phyloP scores from a whole-genome alignment of 2,888 invertebrate species.

The Schizotus pectinicornis region DNA sequence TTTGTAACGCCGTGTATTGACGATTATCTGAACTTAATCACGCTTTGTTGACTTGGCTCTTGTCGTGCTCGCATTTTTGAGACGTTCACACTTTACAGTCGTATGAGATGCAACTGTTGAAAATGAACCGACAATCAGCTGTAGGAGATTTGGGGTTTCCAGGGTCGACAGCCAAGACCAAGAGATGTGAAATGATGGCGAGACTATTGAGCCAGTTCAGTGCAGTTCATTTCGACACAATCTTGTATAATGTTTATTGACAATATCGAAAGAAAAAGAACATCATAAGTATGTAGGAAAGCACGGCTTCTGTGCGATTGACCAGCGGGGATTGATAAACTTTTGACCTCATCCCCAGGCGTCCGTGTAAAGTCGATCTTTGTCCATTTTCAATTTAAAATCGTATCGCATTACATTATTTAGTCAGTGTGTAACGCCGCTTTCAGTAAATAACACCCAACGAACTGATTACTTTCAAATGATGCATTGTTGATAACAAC shows the following conservation, averaged over 20 bases:
- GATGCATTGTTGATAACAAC: slow-evolving; percentile 19
- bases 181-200: not conserved
- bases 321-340: slow-evolving; percentile 43
- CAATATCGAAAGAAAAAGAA: slow-evolving; percentile 8
- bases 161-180: not conserved
- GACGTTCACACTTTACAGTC: not conserved
- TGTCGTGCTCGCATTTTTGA: slow-evolving; percentile 4
- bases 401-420: slow-evolving; percentile 33
- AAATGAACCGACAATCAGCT: too few relatives aligned
- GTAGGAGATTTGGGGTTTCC: not conserved
- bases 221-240: slow-evolving; percentile 30
- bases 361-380: slow-evolving; percentile 45
- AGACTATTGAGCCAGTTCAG: slow-evolving; percentile 15
- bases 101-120: not conserved
- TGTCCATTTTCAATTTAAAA: slow-evolving; percentile 48
- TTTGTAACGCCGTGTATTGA: slow-evolving; percentile 8
- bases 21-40: slow-evolving; percentile 3
- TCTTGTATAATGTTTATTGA: slow-evolving; percentile 6
- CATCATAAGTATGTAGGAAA: slow-evolving; percentile 19
- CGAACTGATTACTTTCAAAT: slow-evolving; percentile 16
- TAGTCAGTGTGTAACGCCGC: slow-evolving; percentile 32
- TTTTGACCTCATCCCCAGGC: slow-evolving; percentile 43
- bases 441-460: slow-evolving; percentile 18
- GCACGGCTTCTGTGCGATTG: slow-evolving; percentile 30
- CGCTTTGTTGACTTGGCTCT: slow-evolving; percentile 1